These are phyloP conservation scores for Eumaeus atala DNA, from an alignment of 1,140 invertebrate genomes.

Conservation along the genomic window DNA sequence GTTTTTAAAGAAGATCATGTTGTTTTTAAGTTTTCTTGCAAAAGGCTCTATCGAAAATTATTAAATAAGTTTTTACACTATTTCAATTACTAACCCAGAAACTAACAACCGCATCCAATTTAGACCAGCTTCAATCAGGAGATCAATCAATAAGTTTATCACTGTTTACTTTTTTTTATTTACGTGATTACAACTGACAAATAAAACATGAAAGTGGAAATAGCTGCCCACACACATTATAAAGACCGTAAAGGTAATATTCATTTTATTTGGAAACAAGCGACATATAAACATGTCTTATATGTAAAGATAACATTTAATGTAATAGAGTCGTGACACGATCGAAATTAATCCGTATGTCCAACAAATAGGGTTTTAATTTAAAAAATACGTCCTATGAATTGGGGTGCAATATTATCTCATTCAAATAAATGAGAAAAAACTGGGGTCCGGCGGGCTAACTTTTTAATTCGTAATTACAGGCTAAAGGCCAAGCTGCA, in stretches of 20 bases:
- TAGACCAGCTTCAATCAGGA: too few species aligned
- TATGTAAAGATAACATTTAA: constrained; percentile 58
- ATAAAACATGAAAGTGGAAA: too few species aligned
- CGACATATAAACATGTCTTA: constrained; percentile 46
- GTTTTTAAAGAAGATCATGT: too few species aligned
- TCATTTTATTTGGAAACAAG: constrained; percentile 44
- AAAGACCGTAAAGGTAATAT: constrained; percentile 33
- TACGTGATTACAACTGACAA: too few species aligned
- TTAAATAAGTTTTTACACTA: too few species aligned
- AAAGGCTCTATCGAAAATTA: too few species aligned
- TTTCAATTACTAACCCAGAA: too few species aligned
- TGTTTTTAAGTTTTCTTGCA: too few species aligned
- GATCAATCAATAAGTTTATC: too few species aligned
- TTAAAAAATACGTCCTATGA: constrained; percentile 12
- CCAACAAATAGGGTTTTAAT: constrained; percentile 19
- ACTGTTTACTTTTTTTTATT: too few species aligned
- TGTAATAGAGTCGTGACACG: constrained; percentile 45
- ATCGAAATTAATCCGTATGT: constrained; percentile 34
- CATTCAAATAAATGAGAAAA: constrained; percentile 70
- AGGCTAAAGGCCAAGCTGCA: constrained; percentile 66
- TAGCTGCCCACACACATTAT: not conserved
- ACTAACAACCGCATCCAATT: too few species aligned
- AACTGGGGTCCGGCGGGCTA: constrained; percentile 60
- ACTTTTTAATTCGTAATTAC: constrained; percentile 73
- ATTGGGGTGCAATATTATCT: constrained; percentile 68